phyloP scores from a whole-genome alignment of 2,113 vertebrate species.

The Chloropsis cyanopogon region DNA sequence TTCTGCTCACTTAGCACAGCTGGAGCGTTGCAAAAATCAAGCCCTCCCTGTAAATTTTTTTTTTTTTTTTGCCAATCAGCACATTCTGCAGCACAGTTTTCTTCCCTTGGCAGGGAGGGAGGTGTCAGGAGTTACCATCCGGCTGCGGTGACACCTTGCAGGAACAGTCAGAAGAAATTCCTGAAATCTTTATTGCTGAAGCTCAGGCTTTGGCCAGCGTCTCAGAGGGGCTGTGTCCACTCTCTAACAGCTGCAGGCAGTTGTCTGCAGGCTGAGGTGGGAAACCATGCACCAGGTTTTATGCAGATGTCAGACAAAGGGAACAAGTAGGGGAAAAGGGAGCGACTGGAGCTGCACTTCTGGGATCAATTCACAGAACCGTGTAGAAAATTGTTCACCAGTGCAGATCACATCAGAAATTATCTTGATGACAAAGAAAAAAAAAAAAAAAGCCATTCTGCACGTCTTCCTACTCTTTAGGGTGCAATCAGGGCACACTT shows the following conservation, averaged over 20 bases:
- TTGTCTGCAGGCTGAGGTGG: neutral
- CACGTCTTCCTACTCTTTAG: neutral
- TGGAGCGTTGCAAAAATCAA: conserved; percentile 18
- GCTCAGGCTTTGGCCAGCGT: neutral
- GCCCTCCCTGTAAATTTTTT: neutral
- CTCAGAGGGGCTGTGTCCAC: neutral
- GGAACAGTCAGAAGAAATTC: neutral
- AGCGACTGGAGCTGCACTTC: neutral
- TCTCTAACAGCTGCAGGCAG: neutral
- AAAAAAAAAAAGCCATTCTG: neutral
- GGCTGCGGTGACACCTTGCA: neutral
- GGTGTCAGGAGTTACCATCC: neutral
- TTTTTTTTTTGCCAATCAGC: conserved; percentile 7
- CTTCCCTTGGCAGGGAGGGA: neutral
- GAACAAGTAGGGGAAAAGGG: neutral
- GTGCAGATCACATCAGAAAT: neutral
- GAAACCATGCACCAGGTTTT: neutral
- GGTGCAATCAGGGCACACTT: conserved; percentile 19
- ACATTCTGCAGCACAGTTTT: neutral
- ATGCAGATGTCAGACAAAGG: neutral
- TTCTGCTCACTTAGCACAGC: conserved; percentile 5
- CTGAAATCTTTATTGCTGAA: neutral
- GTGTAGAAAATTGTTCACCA: neutral
- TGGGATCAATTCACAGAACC: neutral
- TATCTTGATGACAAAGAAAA: neutral